These are phyloP conservation scores for Nasonia longicornis DNA, from an alignment of 1,140 invertebrate species.

Conservation along the genomic window DNA sequence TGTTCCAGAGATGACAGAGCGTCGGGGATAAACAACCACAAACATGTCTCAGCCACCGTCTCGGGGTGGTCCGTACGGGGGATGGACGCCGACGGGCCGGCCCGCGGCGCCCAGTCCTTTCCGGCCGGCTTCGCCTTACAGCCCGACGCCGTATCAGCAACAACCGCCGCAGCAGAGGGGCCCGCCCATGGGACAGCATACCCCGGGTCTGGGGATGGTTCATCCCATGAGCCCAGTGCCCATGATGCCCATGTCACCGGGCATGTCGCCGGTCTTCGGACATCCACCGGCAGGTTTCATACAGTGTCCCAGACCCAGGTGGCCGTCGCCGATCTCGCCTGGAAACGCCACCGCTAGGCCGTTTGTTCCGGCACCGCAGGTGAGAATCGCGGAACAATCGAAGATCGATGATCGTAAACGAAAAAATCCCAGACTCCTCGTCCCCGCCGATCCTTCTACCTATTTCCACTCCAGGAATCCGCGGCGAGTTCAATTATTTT, in stretches of 20 bases:
- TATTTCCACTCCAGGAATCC: background rate
- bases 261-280: constrained; percentile 64
- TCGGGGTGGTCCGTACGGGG: constrained; percentile 60
- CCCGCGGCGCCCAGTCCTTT: constrained; percentile 55
- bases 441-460: too few relatives aligned
- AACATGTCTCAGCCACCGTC: constrained; percentile 69
- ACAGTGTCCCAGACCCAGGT: constrained; percentile 75
- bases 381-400: constrained; percentile 45
- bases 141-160: constrained; percentile 41
- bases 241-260: constrained; percentile 64
- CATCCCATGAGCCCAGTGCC: constrained; percentile 66
- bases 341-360: constrained; percentile 63
- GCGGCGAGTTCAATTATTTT: constrained; percentile 4
- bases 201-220: constrained; percentile 38
- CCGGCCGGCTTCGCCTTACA: constrained; percentile 56
- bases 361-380: constrained; percentile 63
- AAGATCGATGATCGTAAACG: too few relatives aligned
- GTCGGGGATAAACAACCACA: constrained; percentile 47
- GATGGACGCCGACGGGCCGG: constrained; percentile 59
- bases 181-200: constrained; percentile 54
- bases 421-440: background rate
- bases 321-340: constrained; percentile 70
- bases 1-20: constrained; percentile 43
- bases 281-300: constrained; percentile 63
- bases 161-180: background rate